phyloP scores from a whole-genome alignment of 2,797 vertebrate genomes.

The Anabas testudineus region DNA sequence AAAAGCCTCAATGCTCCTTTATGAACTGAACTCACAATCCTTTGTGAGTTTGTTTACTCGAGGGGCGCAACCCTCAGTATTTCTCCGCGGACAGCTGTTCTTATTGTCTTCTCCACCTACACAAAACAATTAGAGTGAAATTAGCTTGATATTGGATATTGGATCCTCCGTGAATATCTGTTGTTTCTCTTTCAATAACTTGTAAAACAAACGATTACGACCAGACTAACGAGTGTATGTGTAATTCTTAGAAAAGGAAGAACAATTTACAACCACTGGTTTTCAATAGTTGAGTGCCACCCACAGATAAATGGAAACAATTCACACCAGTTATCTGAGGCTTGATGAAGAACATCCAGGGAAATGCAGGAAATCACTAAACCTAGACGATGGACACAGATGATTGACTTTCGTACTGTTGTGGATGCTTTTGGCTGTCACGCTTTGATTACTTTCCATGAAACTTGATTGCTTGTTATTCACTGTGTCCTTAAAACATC shows the following conservation, averaged over 20 bases:
- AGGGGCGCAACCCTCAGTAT: slow-evolving; percentile 2
- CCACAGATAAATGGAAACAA: slow-evolving; percentile 19
- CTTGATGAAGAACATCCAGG: slow-evolving; percentile 29
- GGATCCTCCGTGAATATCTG: slow-evolving; percentile 37
- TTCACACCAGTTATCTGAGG: background rate
- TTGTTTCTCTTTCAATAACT: slow-evolving; percentile 45
- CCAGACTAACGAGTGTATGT: slow-evolving; percentile 35
- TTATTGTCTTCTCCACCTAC: slow-evolving; percentile 40
- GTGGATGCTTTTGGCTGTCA: slow-evolving; percentile 12
- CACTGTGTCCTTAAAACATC: background rate
- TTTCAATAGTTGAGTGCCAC: slow-evolving; percentile 36
- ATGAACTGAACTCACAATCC: slow-evolving; percentile 26
- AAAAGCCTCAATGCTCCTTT: slow-evolving; percentile 13
- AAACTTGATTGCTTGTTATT: slow-evolving; percentile 1
- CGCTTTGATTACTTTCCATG: slow-evolving; percentile 7
- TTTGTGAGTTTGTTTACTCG: slow-evolving; percentile 38
- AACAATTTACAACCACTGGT: slow-evolving; percentile 43
- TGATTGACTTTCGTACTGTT: slow-evolving; percentile 17
- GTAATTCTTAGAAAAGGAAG: slow-evolving; percentile 16
- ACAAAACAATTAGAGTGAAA: slow-evolving; percentile 40
- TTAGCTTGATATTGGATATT: slow-evolving; percentile 34
- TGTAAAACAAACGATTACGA: slow-evolving; percentile 39
- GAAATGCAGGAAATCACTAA: slow-evolving; percentile 40
- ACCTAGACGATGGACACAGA: background rate
- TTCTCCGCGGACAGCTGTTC: slow-evolving; percentile 29